Evolutionary conservation across 1,140 invertebrate species (phyloP), one percentile per base, ranked within the genome.

Genomic region (Drosophila cardini): DNA sequence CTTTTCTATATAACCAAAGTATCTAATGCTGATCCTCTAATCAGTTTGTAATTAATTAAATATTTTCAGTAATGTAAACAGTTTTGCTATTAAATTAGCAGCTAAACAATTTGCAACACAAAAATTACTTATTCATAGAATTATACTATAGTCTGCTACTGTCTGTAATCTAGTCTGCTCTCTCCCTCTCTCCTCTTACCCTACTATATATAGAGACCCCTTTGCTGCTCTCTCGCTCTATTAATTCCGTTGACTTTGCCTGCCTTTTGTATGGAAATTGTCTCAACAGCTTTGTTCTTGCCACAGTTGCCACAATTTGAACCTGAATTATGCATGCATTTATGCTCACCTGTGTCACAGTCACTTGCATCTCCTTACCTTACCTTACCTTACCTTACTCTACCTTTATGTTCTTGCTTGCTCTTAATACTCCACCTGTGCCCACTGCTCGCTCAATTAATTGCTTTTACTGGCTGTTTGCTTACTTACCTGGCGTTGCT

Each of bases 241-340:
- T 73, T 73, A 56, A 69, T 58, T 58, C 34, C 46, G 32, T 53
- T 55, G 34, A 13, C 30, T 58, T 36, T 40, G 62, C 18, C 18
- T 43, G 8, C 18, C 18, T 52, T 67, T 58, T 67, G 55, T 72
- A 55, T 68, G 48, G 18, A 46, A 72, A 72, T 52, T 56, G 69
- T 53, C 26, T 34, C 61, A 52, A 38, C 73, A 72, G 45, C 42
- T 45, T 76, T 60, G 42, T 18, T 42, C 55, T 58, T 67, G 61
- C 78, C 60, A 52, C 61, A 76, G 64, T 72, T 83, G 65, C 64
- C 67, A 26, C 61, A 16, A 26, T 10, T 62, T 50, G 40, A 57
- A 16, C 38, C 45, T 72, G 65, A 82, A 76, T 85, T 87, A 85
- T 85, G 78, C 72, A 87, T 72, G 21, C 21, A 87, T 87, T 87